Evolutionary conservation across 23 tunicate genomes (phyloP).

Genomic region (Ciona savignyi): DNA sequence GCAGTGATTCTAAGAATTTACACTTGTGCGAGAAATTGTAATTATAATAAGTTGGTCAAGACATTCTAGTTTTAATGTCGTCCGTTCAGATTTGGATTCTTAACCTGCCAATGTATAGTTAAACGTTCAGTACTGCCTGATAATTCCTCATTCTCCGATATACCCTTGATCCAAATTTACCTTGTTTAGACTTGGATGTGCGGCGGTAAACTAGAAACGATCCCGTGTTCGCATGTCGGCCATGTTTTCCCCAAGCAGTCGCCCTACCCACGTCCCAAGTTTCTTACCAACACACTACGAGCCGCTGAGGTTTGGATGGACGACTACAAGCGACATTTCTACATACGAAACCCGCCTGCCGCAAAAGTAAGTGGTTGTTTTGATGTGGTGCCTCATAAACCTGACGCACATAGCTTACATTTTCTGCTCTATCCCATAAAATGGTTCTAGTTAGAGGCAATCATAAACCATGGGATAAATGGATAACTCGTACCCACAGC

Average conservation of each 20-base stretch:
- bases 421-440: too few relatives aligned
- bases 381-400: too few relatives aligned
- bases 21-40: background rate
- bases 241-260: slow-evolving; percentile 99
- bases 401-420: too few relatives aligned
- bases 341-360: slow-evolving; percentile 89
- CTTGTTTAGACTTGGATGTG: slow-evolving; percentile 91
- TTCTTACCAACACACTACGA: slow-evolving; percentile 78
- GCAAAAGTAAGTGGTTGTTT: slow-evolving; percentile 23
- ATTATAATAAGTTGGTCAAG: too few relatives aligned
- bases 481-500: background rate
- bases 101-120: too few relatives aligned
- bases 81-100: too few relatives aligned
- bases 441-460: too few relatives aligned
- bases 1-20: background rate
- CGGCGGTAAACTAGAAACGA: slow-evolving; percentile 91
- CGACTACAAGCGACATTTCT: slow-evolving; percentile 93
- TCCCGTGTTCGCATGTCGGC: slow-evolving; percentile 98
- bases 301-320: slow-evolving; percentile 99
- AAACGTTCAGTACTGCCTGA: too few relatives aligned
- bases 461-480: too few relatives aligned
- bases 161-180: background rate
- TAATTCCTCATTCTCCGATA: too few relatives aligned
- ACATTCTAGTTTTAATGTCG: too few relatives aligned
- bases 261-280: slow-evolving; percentile 91